Percentiles rank a stretch among this genome's conserved stretches.
Conservation (phyloP, 92 coral and sea anemone genomes). For the Virgularia gustaviana region DNA sequence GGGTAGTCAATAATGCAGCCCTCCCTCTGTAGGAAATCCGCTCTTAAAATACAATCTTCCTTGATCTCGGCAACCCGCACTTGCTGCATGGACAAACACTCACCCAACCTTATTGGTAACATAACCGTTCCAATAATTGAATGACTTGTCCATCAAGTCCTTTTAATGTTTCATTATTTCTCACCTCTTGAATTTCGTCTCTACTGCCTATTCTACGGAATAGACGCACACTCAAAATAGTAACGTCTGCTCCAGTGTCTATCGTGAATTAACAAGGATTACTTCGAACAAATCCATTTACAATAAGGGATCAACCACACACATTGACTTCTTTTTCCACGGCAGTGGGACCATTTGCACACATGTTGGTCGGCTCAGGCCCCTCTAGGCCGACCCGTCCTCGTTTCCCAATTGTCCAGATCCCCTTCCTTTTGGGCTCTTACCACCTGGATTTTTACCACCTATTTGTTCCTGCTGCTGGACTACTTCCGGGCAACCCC, state of each 20-base stretch:
- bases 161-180: slow-evolving; percentile 19
- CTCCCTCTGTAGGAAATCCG: slow-evolving; percentile 51
- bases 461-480: not conserved
- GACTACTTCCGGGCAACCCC: slow-evolving; percentile 10
- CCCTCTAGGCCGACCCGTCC: slow-evolving; percentile 34
- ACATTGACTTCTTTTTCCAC: slow-evolving; percentile 13
- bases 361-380: slow-evolving; percentile 29
- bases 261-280: slow-evolving; percentile 17
- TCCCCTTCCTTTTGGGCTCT: not conserved
- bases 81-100: slow-evolving; percentile 29
- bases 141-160: slow-evolving; percentile 25
- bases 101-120: slow-evolving; percentile 34
- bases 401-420: slow-evolving; percentile 20
- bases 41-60: slow-evolving; percentile 49
- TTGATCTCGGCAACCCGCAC: slow-evolving; percentile 46
- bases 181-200: slow-evolving; percentile 2
- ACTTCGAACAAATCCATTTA: slow-evolving; percentile 22
- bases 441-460: no score
- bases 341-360: slow-evolving; percentile 15
- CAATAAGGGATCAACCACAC: slow-evolving; percentile 30
- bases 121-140: not conserved
- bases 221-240: slow-evolving; percentile 37
- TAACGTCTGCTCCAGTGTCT: slow-evolving; percentile 51
- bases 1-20: slow-evolving; percentile 49
- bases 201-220: not conserved